phyloP scores from a whole-genome alignment of 2,888 invertebrate genomes.

The Erebia palarica region DNA sequence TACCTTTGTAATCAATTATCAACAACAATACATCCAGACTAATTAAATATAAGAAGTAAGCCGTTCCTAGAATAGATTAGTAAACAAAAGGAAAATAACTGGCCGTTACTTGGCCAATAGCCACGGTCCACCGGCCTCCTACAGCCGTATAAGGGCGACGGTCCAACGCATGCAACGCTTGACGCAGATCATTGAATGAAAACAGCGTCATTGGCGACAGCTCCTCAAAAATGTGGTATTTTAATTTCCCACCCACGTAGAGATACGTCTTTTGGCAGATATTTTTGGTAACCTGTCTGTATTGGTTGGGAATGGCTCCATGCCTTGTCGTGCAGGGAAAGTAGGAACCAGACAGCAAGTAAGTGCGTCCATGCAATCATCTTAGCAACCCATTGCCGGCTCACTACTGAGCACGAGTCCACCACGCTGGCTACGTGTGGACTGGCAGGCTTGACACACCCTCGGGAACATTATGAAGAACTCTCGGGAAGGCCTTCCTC shows the following conservation, averaged over 20 bases:
- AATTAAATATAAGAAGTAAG: too few relatives aligned
- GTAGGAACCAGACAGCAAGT: too few relatives aligned
- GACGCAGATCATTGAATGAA: constrained; percentile 44
- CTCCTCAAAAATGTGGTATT: constrained; percentile 27
- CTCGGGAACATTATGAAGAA: too few relatives aligned
- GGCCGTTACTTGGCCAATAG: constrained; percentile 23
- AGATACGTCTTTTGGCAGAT: not conserved
- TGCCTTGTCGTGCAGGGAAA: too few relatives aligned
- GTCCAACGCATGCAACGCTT: constrained; percentile 30
- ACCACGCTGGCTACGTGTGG: too few relatives aligned
- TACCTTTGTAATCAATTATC: not conserved
- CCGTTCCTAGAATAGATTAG: constrained; percentile 24
- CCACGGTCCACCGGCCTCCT: constrained; percentile 20
- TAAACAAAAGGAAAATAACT: constrained; percentile 32
- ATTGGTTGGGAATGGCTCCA: not conserved
- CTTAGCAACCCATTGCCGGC: too few relatives aligned
- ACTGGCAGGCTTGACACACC: too few relatives aligned
- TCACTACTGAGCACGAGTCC: too few relatives aligned
- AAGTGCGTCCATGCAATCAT: too few relatives aligned
- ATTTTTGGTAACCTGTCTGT: not conserved
- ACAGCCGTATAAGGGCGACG: constrained; percentile 45
- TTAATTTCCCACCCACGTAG: constrained; percentile 5
- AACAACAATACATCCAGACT: not conserved
- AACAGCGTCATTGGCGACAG: constrained; percentile 41
- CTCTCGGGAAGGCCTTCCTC: too few relatives aligned